Evolutionary conservation across 2,113 vertebrate genomes (phyloP), one percentile per base, ranked within the genome.

Genomic region (Centropus bengalensis): DNA sequence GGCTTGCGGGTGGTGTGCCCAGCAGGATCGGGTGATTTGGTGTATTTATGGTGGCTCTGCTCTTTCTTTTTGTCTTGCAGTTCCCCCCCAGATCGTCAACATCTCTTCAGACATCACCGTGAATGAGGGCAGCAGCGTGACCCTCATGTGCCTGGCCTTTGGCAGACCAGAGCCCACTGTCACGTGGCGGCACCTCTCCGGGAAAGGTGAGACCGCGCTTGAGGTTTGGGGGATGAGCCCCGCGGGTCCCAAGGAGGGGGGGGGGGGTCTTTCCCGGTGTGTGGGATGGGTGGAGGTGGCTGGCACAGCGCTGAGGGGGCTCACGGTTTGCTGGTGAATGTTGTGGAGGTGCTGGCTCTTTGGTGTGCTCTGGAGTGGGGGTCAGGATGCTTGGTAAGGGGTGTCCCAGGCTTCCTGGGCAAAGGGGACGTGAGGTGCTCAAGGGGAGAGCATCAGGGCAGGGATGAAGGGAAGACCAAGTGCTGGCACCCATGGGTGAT

Each of bases 31-130:
- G 22, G 5, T 3, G 4, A 14, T 8, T 16, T 4, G 32, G 6
- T 10, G 33, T 27, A 6, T 10, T 91, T 26, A 93, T 1, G 7
- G n/a, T 14, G 20, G 12, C 27, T n/a, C 14, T n/a, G 27, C 47
- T 80, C 8, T 22, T 22, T 18, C 8, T n/a, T 62, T 36, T 1
- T 77, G 47, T 88, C 78, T 95, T 88, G 32, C 93, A 99, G 99
- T 99, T 68, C 99, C 99, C 62, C 99, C 99, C 16, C 98, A 98
- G 97, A 99, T 99, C 75, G 98, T 99, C 49, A 99, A 99, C 95
- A 99, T 99, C 97, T 99, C 99, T 1, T 98, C 98, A 13, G 99
- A 99, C 75, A 87, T 99, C 96, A 98, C 99, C 0, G 99, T 99
- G 95, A 99, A 99, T 0, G 99, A 99, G 95, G 99, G 99, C 94